These are phyloP conservation scores for Drosophila willistoni DNA, from an alignment of 1,140 invertebrate genomes.

Conservation along the genomic window DNA sequence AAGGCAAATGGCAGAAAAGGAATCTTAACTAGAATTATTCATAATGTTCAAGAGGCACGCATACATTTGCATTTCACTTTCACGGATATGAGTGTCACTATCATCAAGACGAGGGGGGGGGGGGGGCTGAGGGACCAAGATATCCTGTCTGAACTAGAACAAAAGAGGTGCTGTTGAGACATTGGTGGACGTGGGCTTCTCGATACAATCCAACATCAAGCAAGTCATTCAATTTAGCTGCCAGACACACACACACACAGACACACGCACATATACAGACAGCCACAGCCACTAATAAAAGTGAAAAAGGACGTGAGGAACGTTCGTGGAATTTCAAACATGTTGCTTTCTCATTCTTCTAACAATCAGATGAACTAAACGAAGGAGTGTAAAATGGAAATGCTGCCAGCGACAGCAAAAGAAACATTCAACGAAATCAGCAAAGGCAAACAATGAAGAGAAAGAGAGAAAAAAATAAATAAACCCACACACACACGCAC, in stretches of 20 bases:
- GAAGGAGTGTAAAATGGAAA: constrained; percentile 58
- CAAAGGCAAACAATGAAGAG: constrained; percentile 57
- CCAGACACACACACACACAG: constrained; percentile 30
- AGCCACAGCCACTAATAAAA: constrained; percentile 62
- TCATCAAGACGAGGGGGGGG: constrained; percentile 59
- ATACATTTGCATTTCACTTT: constrained; percentile 80
- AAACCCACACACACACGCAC: constrained; percentile 17
- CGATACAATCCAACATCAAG: constrained; percentile 53
- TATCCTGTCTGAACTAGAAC: constrained; percentile 55
- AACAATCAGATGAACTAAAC: constrained; percentile 65
- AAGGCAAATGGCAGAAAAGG: constrained; percentile 71
- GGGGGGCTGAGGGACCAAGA: constrained; percentile 6
- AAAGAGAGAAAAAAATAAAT: not conserved
- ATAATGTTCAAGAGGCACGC: constrained; percentile 80
- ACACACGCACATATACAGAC: constrained; percentile 2
- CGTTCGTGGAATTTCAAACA: constrained; percentile 74
- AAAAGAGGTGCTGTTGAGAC: constrained; percentile 3
- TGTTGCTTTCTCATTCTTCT: constrained; percentile 46
- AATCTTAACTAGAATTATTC: constrained; percentile 79
- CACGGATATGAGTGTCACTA: constrained; percentile 78
- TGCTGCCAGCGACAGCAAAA: constrained; percentile 59
- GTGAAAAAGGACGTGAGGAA: constrained; percentile 74
- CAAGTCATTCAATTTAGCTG: constrained; percentile 71
- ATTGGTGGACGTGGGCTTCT: constrained; percentile 13
- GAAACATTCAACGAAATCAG: constrained; percentile 59